Evolutionary conservation across 2,113 vertebrate genomes (phyloP), one percentile per base, ranked within the genome.

Genomic region (Peromyscus californicus): DNA sequence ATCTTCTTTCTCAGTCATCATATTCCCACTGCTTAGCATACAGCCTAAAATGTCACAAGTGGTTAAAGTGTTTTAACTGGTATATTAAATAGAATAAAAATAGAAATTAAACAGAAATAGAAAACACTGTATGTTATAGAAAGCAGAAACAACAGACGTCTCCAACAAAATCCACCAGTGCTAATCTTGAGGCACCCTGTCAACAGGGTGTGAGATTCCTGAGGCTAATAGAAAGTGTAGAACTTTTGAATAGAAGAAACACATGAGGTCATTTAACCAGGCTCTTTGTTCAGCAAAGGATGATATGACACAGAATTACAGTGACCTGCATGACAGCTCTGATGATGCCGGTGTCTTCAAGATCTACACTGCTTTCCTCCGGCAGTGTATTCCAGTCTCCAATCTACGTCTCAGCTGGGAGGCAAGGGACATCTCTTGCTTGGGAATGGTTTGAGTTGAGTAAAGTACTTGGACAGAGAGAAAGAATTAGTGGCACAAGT

Each of bases 401-500:
- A 59, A 91, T 90, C 98, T 97, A 94, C 97, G 98, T 97, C 98
- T 97, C 93, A 96, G 59, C 7, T 4, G 75, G 94, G 96, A 97
- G 97, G 92, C 96, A 97, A 97, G 94, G 89, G 97, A 7, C 0
- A 4, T 74, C 85, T 95, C 98, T 98, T 98, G 93, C 92, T 93
- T 95, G 83, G 95, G 78, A 83, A 96, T 95, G 82, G 87, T 97
- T 98, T 98, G 93, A 98, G 94, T 93, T 95, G 96, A 97, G 96
- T 98, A 98, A 98, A 97, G 97, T 96, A 98, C 98, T 99, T 97
- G 94, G 94, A 96, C 94, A 85, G 95, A 98, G 94, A 98, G 98
- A 96, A 94, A 97, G 17, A 96, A 98, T 98, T 98, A 98, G 97
- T 97, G 92, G 97, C 97, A 95, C 91, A 97, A 98, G 97, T 98